phyloP scores from a whole-genome alignment of 2,888 invertebrate species.

The Xylophagus ater region DNA sequence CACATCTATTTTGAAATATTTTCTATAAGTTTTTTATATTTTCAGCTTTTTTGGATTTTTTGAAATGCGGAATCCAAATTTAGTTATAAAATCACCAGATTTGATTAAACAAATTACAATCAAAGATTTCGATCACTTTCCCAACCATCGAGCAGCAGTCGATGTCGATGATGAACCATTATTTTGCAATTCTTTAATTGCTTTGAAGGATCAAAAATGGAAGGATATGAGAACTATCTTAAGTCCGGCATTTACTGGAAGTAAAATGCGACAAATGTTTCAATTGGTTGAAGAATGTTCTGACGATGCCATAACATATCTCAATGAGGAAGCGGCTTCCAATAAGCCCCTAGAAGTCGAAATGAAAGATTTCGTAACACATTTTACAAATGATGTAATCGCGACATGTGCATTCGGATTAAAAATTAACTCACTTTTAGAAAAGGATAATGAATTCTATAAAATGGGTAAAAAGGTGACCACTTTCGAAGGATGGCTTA shows the following conservation, averaged over 20 bases:
- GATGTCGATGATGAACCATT: slow-evolving; percentile 38
- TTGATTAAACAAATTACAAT: slow-evolving; percentile 30
- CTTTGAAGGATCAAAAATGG: slow-evolving; percentile 29
- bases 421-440: too few species aligned
- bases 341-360: too few species aligned
- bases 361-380: too few species aligned
- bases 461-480: too few species aligned
- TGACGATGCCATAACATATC: too few species aligned
- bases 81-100: slow-evolving; percentile 38
- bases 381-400: too few species aligned
- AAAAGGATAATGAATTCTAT: too few species aligned
- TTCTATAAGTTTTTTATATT: too few species aligned
- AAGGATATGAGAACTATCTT: slow-evolving; percentile 37
- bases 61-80: slow-evolving; percentile 29
- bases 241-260: slow-evolving; percentile 44
- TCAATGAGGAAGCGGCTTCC: too few species aligned
- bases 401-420: too few species aligned
- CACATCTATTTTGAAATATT: too few species aligned
- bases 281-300: slow-evolving; percentile 27
- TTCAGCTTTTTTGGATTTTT: slow-evolving; percentile 35
- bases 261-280: slow-evolving; percentile 42
- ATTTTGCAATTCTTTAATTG: slow-evolving; percentile 29
- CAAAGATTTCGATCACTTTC: slow-evolving; percentile 35
- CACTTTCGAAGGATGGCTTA: too few species aligned
- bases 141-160: slow-evolving; percentile 37